Evolutionary conservation across 1,140 invertebrate species (phyloP).

Genomic region (Drosophila gunungcola): DNA sequence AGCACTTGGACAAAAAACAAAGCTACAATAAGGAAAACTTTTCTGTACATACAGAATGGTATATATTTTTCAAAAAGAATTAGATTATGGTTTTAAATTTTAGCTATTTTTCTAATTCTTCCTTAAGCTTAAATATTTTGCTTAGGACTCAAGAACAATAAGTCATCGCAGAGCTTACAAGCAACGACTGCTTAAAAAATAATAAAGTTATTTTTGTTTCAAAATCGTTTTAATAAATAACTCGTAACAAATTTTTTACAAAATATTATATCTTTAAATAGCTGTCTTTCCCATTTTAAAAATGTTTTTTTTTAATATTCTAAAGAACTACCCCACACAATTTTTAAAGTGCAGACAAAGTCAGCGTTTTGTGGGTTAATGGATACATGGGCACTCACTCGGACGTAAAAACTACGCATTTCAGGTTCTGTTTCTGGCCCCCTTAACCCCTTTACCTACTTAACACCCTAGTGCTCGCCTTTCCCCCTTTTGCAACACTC

Average conservation of each 20-base stretch:
- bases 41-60: no score
- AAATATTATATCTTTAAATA: no score
- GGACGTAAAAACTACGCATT: constrained; percentile 26
- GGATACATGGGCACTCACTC: constrained; percentile 33
- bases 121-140: no score
- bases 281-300: not conserved
- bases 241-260: no score
- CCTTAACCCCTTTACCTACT: not conserved
- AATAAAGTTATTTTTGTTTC: no score
- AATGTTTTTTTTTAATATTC: not conserved
- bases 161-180: no score
- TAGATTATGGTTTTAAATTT: no score
- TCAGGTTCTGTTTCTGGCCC: constrained; percentile 2
- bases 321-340: not conserved
- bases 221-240: no score
- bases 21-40: not conserved
- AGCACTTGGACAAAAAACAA: constrained; percentile 3
- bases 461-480: not conserved
- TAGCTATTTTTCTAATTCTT: no score
- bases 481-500: constrained; percentile 5
- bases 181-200: no score
- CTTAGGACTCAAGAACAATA: no score
- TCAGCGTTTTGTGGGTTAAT: constrained; percentile 54
- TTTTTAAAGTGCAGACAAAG: constrained; percentile 17
- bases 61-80: no score